phyloP scores from a whole-genome alignment of 2,888 invertebrate genomes.

The Trissoscelio sp. region DNA sequence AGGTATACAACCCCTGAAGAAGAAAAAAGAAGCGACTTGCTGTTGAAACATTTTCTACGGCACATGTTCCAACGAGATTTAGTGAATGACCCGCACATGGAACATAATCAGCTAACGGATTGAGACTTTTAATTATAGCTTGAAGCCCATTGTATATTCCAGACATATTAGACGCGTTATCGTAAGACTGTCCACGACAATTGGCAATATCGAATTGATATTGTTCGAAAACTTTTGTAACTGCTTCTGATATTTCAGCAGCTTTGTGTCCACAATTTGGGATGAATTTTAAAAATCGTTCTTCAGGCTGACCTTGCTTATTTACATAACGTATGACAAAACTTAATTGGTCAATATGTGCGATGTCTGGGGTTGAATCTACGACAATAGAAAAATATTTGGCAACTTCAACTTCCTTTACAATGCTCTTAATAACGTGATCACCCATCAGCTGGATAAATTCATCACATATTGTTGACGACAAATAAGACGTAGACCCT shows the following conservation, averaged over 20 bases:
- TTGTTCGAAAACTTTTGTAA: conserved; percentile 25
- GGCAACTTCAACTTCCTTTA: conserved; percentile 10
- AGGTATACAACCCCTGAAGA: conserved; percentile 72
- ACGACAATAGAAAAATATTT: conserved; percentile 24
- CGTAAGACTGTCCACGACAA: conserved; percentile 71
- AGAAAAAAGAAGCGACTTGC: conserved; percentile 69
- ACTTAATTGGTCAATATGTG: conserved; percentile 22
- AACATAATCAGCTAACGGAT: conserved; percentile 68
- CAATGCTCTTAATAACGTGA: conserved; percentile 2
- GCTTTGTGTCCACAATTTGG: conserved; percentile 62
- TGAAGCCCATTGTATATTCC: conserved; percentile 42
- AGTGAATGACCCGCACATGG: conserved; percentile 72
- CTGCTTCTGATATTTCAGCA: conserved; percentile 49
- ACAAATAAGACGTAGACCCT: conserved; percentile 72
- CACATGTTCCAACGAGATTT: conserved; percentile 71
- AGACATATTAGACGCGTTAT: conserved; percentile 68
- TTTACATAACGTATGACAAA: conserved; percentile 28
- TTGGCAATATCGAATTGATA: conserved; percentile 67
- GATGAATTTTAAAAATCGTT: conserved; percentile 23
- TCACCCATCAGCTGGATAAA: conserved; percentile 18
- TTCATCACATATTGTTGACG: conserved; percentile 47
- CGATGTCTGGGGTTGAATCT: conserved; percentile 25
- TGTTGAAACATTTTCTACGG: conserved; percentile 70
- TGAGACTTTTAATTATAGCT: conserved; percentile 69
- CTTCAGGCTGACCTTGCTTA: not conserved